Conservation (phyloP, 2,797 vertebrate species). For the Gadopsis bispinosus region DNA sequence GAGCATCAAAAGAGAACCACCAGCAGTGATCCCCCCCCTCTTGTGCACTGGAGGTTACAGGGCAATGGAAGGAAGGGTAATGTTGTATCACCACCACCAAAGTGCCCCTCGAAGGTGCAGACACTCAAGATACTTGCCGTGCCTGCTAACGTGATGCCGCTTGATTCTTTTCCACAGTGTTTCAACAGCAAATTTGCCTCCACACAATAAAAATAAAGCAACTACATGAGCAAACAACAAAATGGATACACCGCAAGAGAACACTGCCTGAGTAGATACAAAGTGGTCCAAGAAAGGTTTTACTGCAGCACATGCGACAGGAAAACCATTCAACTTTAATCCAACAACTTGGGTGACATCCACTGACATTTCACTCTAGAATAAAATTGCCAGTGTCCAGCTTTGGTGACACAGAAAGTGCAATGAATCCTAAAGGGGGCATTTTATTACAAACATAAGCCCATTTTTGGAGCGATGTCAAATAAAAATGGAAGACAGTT, state of each 20-base stretch:
- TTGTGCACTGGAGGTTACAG: slow-evolving; percentile 25
- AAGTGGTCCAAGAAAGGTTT: background rate
- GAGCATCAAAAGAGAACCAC: slow-evolving; percentile 58
- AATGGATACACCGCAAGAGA: background rate
- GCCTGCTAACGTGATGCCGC: background rate
- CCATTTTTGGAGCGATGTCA: slow-evolving; percentile 41
- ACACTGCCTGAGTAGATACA: background rate
- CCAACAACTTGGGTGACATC: slow-evolving; percentile 30
- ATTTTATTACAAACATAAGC: slow-evolving; percentile 20
- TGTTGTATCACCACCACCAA: slow-evolving; percentile 26
- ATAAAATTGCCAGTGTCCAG: slow-evolving; percentile 30
- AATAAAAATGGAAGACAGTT: slow-evolving; percentile 54
- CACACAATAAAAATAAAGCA: background rate
- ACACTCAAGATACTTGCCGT: background rate
- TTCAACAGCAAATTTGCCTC: slow-evolving; percentile 3
- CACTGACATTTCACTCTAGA: slow-evolving; percentile 15
- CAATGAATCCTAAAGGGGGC: slow-evolving; percentile 22
- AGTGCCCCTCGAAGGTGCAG: background rate
- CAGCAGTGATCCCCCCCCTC: slow-evolving; percentile 40
- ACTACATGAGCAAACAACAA: background rate
- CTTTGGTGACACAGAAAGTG: slow-evolving; percentile 43
- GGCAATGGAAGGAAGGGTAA: slow-evolving; percentile 11
- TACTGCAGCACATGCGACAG: slow-evolving; percentile 9
- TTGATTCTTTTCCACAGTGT: slow-evolving; percentile 13
- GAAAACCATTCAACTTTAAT: slow-evolving; percentile 20